A percentile compares a stretch with the other conserved stretches of the same genome.
Evolutionary conservation across 2,888 invertebrate genomes (phyloP).

Genomic region (Chorisops tibialis): DNA sequence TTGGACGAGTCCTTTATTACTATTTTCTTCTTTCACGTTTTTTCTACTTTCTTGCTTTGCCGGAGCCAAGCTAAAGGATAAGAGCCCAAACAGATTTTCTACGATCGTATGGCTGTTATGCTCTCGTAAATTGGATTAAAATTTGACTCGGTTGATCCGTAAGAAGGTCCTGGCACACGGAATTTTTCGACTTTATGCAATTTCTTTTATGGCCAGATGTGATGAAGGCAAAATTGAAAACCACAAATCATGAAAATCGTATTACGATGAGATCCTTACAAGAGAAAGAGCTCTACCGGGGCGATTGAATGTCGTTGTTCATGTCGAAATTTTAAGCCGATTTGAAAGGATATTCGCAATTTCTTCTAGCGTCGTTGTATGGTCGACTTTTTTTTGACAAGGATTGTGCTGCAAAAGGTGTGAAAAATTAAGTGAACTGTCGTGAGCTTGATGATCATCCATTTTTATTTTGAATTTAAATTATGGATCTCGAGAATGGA

Average conservation of each 20-base stretch:
- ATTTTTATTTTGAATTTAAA: neutral
- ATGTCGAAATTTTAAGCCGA: slow-evolving; percentile 24
- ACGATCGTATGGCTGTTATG: slow-evolving; percentile 35
- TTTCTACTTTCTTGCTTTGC: neutral
- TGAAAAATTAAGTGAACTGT: slow-evolving; percentile 3
- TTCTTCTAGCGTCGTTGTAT: neutral
- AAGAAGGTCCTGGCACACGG: neutral
- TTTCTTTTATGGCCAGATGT: slow-evolving; percentile 31
- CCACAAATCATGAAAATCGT: slow-evolving; percentile 37
- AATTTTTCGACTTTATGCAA: slow-evolving; percentile 27
- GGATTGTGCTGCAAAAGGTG: slow-evolving; percentile 6
- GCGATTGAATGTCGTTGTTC: slow-evolving; percentile 14
- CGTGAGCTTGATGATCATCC: neutral
- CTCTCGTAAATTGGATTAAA: slow-evolving; percentile 45
- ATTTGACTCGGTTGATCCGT: slow-evolving; percentile 29
- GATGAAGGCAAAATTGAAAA: slow-evolving; percentile 34
- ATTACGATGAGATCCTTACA: slow-evolving; percentile 22
- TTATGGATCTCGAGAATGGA: neutral
- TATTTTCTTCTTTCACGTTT: no score
- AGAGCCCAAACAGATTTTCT: slow-evolving; percentile 1
- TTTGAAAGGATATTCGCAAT: slow-evolving; percentile 9
- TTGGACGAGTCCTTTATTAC: slow-evolving; percentile 33
- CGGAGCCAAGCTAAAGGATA: slow-evolving; percentile 2
- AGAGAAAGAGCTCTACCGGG: neutral
- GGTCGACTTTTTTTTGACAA: neutral